phyloP scores from a whole-genome alignment of 2,888 invertebrate genomes.

The Cataglyphis cursor region DNA sequence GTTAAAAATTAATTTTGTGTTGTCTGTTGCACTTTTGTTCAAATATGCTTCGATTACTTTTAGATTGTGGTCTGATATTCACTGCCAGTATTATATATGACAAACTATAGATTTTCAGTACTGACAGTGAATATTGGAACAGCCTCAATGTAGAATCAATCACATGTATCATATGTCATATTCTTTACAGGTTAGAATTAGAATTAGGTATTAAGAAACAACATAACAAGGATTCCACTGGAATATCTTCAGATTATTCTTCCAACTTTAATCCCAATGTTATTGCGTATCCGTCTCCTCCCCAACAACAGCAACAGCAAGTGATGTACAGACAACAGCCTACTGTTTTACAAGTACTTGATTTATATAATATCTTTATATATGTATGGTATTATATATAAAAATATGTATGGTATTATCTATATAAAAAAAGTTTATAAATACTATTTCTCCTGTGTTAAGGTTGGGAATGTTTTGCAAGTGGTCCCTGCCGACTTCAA shows the following conservation, averaged over 20 bases:
- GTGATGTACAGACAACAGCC: constrained; percentile 81
- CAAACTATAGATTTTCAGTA: too few species aligned
- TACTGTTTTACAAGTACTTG: constrained; percentile 82
- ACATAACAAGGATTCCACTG: constrained; percentile 70
- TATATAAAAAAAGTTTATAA: not conserved
- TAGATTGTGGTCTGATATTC: too few species aligned
- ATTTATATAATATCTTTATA: not conserved
- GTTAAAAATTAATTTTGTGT: not conserved
- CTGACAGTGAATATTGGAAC: not conserved
- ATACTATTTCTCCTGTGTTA: constrained; percentile 50
- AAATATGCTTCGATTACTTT: not conserved
- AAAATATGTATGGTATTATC: not conserved
- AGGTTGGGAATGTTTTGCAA: constrained; percentile 89
- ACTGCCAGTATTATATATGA: too few species aligned
- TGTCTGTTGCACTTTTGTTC: not conserved
- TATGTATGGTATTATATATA: not conserved
- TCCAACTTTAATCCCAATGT: constrained; percentile 74
- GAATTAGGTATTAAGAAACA: constrained; percentile 88
- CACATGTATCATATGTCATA: not conserved
- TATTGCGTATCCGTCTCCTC: constrained; percentile 75
- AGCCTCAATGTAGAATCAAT: not conserved
- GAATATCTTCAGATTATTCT: constrained; percentile 68
- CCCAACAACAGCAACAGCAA: constrained; percentile 76
- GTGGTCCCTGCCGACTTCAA: constrained; percentile 88
- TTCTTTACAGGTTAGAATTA: constrained; percentile 86